These are phyloP conservation scores for Catagonus wagneri DNA, from an alignment of 2,113 vertebrate species.

Conservation along the genomic window DNA sequence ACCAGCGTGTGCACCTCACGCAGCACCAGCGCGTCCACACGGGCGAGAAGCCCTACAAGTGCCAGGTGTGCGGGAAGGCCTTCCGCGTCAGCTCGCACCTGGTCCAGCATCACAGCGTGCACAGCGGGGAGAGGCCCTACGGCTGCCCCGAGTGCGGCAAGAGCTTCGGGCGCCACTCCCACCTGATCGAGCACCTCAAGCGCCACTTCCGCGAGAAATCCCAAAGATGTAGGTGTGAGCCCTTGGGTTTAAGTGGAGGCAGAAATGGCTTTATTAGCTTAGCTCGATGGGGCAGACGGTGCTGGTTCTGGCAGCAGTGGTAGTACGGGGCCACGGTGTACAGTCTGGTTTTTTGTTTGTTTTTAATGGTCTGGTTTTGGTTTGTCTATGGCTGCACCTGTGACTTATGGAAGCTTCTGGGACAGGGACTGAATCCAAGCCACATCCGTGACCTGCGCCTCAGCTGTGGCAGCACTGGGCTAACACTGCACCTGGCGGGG, in stretches of 20 bases:
- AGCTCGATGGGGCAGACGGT: not conserved
- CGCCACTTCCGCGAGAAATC: slow-evolving; percentile 83
- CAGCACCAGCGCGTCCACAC: slow-evolving; percentile 83
- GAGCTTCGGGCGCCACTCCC: slow-evolving; percentile 81
- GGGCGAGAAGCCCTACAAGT: slow-evolving; percentile 80
- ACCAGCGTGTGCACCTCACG: slow-evolving; percentile 81
- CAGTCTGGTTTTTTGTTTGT: not conserved
- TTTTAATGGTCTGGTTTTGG: not conserved
- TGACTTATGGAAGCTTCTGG: no score
- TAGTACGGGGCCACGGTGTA: not conserved
- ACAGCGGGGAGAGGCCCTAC: slow-evolving; percentile 78
- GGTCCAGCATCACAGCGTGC: slow-evolving; percentile 82
- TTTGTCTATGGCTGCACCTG: not conserved
- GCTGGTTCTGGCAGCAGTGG: not conserved
- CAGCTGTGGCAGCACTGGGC: no score
- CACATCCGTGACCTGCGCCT: no score
- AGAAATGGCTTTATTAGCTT: not conserved
- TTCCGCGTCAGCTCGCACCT: slow-evolving; percentile 82
- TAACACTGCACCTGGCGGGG: no score
- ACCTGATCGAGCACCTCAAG: slow-evolving; percentile 82
- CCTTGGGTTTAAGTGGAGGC: not conserved
- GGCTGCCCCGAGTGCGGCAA: slow-evolving; percentile 80
- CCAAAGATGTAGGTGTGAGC: slow-evolving; percentile 75
- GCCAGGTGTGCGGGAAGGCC: slow-evolving; percentile 81
- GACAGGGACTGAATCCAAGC: no score